phyloP scores from a whole-genome alignment of 2,113 vertebrate species.

The Craseonycteris thonglongyai region DNA sequence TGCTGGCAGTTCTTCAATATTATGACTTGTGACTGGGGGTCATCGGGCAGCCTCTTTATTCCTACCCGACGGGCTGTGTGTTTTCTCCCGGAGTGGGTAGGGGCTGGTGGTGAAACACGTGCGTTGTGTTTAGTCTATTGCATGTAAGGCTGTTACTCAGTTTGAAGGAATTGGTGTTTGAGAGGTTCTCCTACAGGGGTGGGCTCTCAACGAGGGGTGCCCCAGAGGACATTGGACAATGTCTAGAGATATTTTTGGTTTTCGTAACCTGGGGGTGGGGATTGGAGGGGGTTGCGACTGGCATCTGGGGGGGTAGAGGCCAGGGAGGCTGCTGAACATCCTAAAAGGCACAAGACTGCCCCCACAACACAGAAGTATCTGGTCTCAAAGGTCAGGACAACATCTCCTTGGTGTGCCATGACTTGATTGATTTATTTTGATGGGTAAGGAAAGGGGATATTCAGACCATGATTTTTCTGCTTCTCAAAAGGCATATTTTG shows the following conservation, averaged over 20 bases:
- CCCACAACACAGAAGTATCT: neutral
- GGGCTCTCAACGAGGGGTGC: neutral
- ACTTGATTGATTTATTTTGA: neutral
- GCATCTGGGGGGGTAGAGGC: neutral
- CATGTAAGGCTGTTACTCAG: neutral
- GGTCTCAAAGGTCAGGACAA: neutral
- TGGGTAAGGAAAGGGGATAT: neutral
- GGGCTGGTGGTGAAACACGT: neutral
- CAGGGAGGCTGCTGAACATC: neutral
- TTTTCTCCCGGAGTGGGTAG: neutral
- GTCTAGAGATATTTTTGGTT: neutral
- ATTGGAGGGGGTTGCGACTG: neutral
- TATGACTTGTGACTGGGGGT: neutral
- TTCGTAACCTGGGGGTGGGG: neutral
- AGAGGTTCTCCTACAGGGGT: neutral
- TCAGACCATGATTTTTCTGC: neutral
- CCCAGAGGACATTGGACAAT: neutral
- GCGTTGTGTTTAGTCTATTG: neutral
- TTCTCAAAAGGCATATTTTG: conserved; percentile 7
- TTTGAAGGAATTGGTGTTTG: neutral
- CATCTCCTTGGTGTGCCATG: neutral
- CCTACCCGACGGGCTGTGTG: neutral
- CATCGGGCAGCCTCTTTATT: neutral
- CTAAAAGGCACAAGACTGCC: neutral
- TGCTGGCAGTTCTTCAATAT: neutral